A percentile compares a stretch with the other conserved stretches of the same genome.
Conservation (phyloP, 1,140 invertebrate genomes). For the Lordiphosa mommai region DNA sequence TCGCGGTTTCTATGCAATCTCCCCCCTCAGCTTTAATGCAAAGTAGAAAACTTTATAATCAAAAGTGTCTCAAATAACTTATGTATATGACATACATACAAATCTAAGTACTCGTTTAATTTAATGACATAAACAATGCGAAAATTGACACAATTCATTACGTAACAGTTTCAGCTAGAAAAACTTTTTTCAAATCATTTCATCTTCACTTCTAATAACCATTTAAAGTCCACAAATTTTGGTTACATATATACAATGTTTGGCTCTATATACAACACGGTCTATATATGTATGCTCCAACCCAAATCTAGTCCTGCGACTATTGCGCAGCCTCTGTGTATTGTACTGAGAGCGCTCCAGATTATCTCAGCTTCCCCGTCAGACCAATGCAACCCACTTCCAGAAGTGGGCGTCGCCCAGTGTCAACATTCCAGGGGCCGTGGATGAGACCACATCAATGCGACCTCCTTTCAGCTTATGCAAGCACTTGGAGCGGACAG, state of each 20-base stretch:
- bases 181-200: conserved; percentile 20
- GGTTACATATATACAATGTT: background rate
- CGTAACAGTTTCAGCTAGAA: conserved; percentile 20
- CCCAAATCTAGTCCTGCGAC: background rate
- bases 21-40: too few species aligned
- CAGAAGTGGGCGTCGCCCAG: conserved; percentile 45
- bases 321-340: conserved; percentile 50
- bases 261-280: background rate
- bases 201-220: conserved; percentile 38
- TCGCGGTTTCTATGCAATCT: too few species aligned
- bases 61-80: too few species aligned
- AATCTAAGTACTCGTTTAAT: background rate
- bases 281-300: background rate
- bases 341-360: conserved; percentile 10
- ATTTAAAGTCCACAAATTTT: conserved; percentile 22
- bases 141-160: conserved; percentile 37
- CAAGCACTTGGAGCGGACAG: background rate
- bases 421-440: conserved; percentile 24
- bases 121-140: background rate
- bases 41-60: too few species aligned
- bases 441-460: conserved; percentile 15
- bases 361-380: conserved; percentile 42
- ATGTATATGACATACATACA: too few species aligned
- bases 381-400: conserved; percentile 22
- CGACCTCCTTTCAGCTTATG: conserved; percentile 1